phyloP scores from a whole-genome alignment of 1,140 invertebrate species.

The Drosophila melanica region DNA sequence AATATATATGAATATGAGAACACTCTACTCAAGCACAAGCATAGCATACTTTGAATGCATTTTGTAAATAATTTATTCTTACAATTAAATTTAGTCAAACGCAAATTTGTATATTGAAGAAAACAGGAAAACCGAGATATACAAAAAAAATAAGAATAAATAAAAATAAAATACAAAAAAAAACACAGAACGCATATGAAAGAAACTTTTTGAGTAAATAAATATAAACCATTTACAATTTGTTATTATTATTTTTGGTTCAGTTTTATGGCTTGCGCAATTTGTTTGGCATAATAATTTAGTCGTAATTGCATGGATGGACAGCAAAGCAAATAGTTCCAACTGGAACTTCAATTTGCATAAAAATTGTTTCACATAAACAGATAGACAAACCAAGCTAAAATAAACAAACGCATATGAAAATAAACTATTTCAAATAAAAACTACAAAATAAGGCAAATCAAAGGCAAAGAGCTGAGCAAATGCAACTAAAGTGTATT shows the following conservation, averaged over 20 bases:
- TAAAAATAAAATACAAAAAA: conserved; percentile 25
- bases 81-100: conserved; percentile 51
- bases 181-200: conserved; percentile 40
- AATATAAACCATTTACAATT: conserved; percentile 40
- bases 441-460: conserved; percentile 64
- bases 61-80: conserved; percentile 54
- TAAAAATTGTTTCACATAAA: conserved; percentile 43
- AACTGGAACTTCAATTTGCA: conserved; percentile 56
- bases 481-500: conserved; percentile 51
- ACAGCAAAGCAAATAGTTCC: conserved; percentile 53
- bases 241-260: conserved; percentile 47
- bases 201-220: conserved; percentile 54
- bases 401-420: conserved; percentile 39
- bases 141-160: conserved; percentile 11
- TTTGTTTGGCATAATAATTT: conserved; percentile 48
- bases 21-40: conserved; percentile 37
- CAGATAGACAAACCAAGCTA: conserved; percentile 26
- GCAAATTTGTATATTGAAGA: conserved; percentile 30
- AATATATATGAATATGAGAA: conserved; percentile 16
- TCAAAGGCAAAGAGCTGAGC: conserved; percentile 56
- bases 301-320: conserved; percentile 43
- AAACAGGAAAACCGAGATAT: neutral
- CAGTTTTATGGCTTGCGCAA: conserved; percentile 45
- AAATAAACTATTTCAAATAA: conserved; percentile 34
- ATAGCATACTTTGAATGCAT: conserved; percentile 29